Base-by-base conservation (phyloP, 2,888 invertebrate genomes). In the Brenthis hecate region DNA sequence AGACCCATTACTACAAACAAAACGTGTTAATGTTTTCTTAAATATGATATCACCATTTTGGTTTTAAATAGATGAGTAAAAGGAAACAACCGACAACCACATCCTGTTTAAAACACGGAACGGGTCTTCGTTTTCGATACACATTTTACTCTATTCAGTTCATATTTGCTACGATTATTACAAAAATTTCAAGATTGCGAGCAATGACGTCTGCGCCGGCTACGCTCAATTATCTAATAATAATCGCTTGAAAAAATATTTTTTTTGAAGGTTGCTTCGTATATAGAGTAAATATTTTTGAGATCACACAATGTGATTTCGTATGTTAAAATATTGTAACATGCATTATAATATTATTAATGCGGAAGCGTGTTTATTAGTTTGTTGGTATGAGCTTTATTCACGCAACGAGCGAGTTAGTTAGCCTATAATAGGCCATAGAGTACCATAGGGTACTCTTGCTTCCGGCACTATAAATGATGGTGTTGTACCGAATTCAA, bases 211-310 rank as follows among this genome's bases (percentile, higher is more conserved):
- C 16, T 56, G 51, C 43, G 56, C 36, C 43, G 19, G 61, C 63
- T 53, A 63, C 66, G 69, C 55, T 62, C 48, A 28, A 60, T 60
- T 60, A 60, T 50, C 16, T 32, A 63, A 63, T 66, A 58, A n/a
- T 43, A 58, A 58, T 43, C 23, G 48, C 43, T 8, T 50, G 48
- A 19, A 43, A 51, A 66, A 63, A 48, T 36, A 32, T 19, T 53
- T 61, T 66, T 66, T 57, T 56, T 54, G 57, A 66, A 69, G 69
- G 69, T 66, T 53, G 32, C 51, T 51, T 36, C 47, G 56, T 53
- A 13, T 51, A 67, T 53, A 56, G 50, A 28, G 16, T 13, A 51
- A 61, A 56, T 36, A 14, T 36, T 32, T 55, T 11, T 43, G 36
- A 11, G 11, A 43, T 43, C 36, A 11, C 11, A 43, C 3, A 43